A percentile compares a stretch with the other conserved stretches of the same genome.
Evolutionary conservation across 2,113 vertebrate genomes (phyloP).

Genomic region (Pedionomus torquatus): DNA sequence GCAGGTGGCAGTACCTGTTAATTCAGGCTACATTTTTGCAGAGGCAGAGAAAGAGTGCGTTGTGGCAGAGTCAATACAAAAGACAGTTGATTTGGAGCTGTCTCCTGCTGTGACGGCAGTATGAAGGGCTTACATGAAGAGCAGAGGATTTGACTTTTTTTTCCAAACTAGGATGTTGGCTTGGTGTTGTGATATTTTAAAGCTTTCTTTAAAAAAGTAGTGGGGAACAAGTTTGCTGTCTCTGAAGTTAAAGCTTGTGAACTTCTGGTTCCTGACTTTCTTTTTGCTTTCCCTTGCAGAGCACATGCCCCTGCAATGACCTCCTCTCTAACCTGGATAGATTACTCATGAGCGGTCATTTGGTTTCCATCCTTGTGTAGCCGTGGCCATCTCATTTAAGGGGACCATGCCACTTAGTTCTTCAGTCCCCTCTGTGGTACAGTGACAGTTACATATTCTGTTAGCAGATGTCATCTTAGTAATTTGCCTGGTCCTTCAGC

Average conservation of each 20-base stretch:
- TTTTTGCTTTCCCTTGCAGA: constrained; percentile 1
- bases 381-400: neutral
- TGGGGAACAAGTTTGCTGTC: neutral
- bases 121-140: constrained; percentile 3
- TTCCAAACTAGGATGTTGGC: neutral
- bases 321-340: constrained; percentile 31
- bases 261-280: neutral
- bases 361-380: constrained; percentile 20
- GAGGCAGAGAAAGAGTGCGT: neutral
- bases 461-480: neutral
- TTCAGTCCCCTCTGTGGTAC: neutral
- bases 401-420: neutral
- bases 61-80: neutral
- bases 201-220: constrained; percentile 20
- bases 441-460: neutral
- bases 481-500: neutral
- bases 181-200: neutral
- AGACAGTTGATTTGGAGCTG: neutral
- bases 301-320: neutral
- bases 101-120: neutral
- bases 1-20: neutral
- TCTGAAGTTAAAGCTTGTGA: neutral
- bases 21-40: neutral
- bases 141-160: neutral
- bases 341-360: constrained; percentile 38